Evolutionary conservation across 2,888 invertebrate genomes (phyloP), one percentile per base, ranked within the genome.

Genomic region (Neelides folsomi): DNA sequence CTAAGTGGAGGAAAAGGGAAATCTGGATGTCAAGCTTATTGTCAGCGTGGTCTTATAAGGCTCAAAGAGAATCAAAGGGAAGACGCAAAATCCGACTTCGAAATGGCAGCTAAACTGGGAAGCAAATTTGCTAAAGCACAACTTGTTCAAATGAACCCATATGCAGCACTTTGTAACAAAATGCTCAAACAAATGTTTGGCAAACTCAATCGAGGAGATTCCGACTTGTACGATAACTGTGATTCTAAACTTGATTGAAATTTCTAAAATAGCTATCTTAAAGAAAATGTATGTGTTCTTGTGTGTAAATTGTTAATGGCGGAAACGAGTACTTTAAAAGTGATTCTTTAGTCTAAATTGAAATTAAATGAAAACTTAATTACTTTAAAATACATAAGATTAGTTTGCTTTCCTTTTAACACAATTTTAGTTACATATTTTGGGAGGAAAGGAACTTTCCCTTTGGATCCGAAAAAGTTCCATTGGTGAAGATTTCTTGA

Each of bases 131-230:
- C 93, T 16, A 86, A 82, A 68, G 79, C 81, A 67, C 74, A 87
- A 80, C 73, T 90, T 48, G 81, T 89, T 3, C 82, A 86, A 67
- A 70, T 92, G 68, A 94, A 95, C 72, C 93, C 94, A 0, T 94
- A 92, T 69, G 93, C 94, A 3, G 93, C 92, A 0, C 77, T 94
- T 49, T 95, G 94, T 72, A 95, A 94, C 71, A 84, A 89, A 72
- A 93, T 94, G 90, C 73, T 93, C 52, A 76, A 78, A 49, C 81
- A 88, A 71, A 84, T 87, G 41, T 80, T 86, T 73, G 73, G 76
- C 8, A 71, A 65, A 36, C 53, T 66, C 9, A 59, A 63, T 27
- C 51, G 43, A 19, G 64, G 62, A 27, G 27, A 27, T 5, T 27
- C 27, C 7, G 27, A 27, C 27, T 27, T 27, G n/a, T n/a, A n/a